phyloP scores from a whole-genome alignment of 2,113 vertebrate genomes.

The Gymnocephalus cernua region DNA sequence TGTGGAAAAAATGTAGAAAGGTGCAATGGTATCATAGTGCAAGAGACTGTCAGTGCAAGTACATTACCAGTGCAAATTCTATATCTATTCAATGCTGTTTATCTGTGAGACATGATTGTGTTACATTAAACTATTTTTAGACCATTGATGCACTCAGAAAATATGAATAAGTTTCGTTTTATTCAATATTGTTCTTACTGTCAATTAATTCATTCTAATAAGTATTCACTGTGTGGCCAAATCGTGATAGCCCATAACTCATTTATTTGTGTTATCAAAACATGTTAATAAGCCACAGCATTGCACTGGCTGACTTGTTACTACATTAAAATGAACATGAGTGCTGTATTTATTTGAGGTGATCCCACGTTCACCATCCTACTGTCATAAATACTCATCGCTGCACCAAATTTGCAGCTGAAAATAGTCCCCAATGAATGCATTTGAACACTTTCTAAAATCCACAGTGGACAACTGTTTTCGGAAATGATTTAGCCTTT shows the following conservation, averaged over 20 bases:
- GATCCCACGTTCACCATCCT: background rate
- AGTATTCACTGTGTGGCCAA: background rate
- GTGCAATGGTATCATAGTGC: too few relatives aligned
- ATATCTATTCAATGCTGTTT: too few relatives aligned
- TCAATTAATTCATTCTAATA: background rate
- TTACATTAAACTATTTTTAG: background rate
- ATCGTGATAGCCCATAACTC: background rate
- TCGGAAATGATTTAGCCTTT: background rate
- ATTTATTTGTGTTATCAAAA: too few relatives aligned
- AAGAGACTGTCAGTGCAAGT: too few relatives aligned
- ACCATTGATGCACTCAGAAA: background rate
- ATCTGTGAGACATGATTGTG: slow-evolving; percentile 14
- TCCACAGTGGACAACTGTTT: background rate
- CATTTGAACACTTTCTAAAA: too few relatives aligned
- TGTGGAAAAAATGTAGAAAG: too few relatives aligned
- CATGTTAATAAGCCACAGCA: too few relatives aligned
- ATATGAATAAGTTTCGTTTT: background rate
- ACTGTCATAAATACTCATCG: background rate
- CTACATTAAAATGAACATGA: background rate
- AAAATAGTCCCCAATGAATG: background rate
- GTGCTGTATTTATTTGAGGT: background rate
- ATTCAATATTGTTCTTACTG: background rate
- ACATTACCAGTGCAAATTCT: too few relatives aligned
- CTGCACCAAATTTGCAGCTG: background rate
- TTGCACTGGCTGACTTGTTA: too few relatives aligned